Evolutionary conservation across 53 echinoderm and acorn worm genomes (phyloP).

Genomic region (Pentamera pediparva): DNA sequence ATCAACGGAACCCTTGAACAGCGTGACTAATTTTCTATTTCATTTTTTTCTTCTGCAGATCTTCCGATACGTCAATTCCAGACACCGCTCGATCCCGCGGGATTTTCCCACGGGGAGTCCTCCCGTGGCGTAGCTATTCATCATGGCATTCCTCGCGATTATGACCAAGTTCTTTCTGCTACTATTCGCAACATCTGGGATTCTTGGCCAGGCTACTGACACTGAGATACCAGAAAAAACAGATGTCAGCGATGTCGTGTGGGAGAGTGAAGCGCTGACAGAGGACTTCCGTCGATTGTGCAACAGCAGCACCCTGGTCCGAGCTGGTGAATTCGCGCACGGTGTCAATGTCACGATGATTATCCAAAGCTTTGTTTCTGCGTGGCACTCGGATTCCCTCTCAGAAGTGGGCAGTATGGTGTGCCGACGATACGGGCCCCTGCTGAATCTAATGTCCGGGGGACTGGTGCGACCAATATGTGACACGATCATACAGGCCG

Average conservation of each 20-base stretch:
- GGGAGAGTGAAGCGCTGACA: not conserved
- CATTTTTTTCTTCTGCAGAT: no score
- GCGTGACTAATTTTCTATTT: no score
- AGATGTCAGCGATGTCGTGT: not conserved
- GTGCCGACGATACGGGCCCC: not conserved
- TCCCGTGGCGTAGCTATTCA: no score
- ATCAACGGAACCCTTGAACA: no score
- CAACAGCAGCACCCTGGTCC: not conserved
- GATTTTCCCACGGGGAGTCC: no score
- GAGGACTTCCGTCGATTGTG: not conserved
- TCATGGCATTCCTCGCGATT: no score
- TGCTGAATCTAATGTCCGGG: slow-evolving; percentile 7
- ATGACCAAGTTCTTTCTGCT: no score
- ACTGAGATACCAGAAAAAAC: no score
- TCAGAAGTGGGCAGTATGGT: not conserved
- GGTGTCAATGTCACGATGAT: not conserved
- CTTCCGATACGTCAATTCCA: no score
- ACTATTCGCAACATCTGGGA: no score
- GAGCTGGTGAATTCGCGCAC: not conserved
- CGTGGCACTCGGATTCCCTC: slow-evolving; percentile 1
- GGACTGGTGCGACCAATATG: not conserved
- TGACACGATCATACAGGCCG: slow-evolving; percentile 7
- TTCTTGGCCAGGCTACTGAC: no score
- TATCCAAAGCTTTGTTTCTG: not conserved
- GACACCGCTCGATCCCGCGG: no score